Evolutionary conservation across 2,113 vertebrate species (phyloP), one percentile per base, ranked within the genome.

Genomic region (Brachirus orientalis): DNA sequence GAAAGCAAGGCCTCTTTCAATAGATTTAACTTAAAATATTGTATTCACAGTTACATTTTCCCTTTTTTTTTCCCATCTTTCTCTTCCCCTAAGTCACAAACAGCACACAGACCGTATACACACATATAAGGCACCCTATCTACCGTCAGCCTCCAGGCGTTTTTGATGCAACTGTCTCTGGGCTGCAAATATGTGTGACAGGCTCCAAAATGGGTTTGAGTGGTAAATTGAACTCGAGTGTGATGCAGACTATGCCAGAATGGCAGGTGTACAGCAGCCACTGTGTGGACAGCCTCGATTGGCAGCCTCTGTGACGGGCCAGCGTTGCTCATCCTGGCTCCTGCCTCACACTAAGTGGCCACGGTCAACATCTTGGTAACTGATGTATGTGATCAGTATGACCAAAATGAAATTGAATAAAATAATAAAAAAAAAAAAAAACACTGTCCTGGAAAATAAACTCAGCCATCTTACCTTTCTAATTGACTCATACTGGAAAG

Each of bases 191-290:
- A 70, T 63, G 74, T 86, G 77, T 87, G 88, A 90, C 80, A 85
- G 78, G 52, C 72, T 82, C 77, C 81, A 79, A 84, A 93, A 93
- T 88, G 79, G 86, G 61, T 88, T 85, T 86, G 82, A 86, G 83
- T 84, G 84, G 75, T 84, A 92, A 93, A 93, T 90, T 92, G 82
- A 92, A 90, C 91, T 89, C 89, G 66, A 77, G 82, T 36, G 38
- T 66, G 77, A 76, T 76, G 78, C 77, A 82, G 75, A 86, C 82
- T 88, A 77, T 78, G 86, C 87, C 89, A 89, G 85, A 86, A 84
- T 91, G 89, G 92, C 91, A 90, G 90, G 89, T 91, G 91, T 83
- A 74, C 84, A 84, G 87, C 74, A 61, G 72, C 38, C 70, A 86
- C 61, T 71, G 86, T 74, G 79, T 74, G 86, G 86, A 91, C 83